These are phyloP conservation scores for Lacanobia oleracea DNA, from an alignment of 2,888 invertebrate species.

Conservation along the genomic window DNA sequence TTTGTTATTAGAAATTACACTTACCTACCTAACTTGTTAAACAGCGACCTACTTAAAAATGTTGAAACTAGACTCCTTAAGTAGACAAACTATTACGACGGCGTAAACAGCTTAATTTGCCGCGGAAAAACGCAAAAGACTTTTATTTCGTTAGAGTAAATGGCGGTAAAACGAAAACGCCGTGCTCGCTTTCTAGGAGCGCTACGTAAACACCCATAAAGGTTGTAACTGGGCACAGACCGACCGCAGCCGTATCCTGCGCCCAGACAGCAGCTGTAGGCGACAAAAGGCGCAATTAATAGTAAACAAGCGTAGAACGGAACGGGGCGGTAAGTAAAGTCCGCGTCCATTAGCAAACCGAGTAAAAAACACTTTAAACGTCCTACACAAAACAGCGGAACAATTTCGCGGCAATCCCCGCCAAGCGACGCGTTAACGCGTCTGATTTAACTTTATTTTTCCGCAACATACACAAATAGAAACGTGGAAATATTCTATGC, in stretches of 20 bases:
- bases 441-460: slow-evolving; percentile 84
- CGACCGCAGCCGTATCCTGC: slow-evolving; percentile 68
- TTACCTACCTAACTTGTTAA: neutral
- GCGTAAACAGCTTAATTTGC: slow-evolving; percentile 55
- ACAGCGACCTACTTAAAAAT: neutral
- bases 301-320: slow-evolving; percentile 82
- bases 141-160: slow-evolving; percentile 57
- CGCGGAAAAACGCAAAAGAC: slow-evolving; percentile 30
- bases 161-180: slow-evolving; percentile 59
- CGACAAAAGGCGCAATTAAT: slow-evolving; percentile 88
- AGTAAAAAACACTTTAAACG: slow-evolving; percentile 76
- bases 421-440: slow-evolving; percentile 81
- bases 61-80: slow-evolving; percentile 12
- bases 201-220: slow-evolving; percentile 71
- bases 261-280: slow-evolving; percentile 78
- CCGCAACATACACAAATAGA: slow-evolving; percentile 70
- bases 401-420: slow-evolving; percentile 81
- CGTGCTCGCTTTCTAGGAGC: slow-evolving; percentile 60
- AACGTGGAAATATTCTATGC: slow-evolving; percentile 64
- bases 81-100: slow-evolving; percentile 26
- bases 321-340: slow-evolving; percentile 80
- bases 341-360: slow-evolving; percentile 81
- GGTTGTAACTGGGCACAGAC: slow-evolving; percentile 68
- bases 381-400: slow-evolving; percentile 79
- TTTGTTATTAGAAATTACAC: neutral